Evolutionary conservation across 2,888 invertebrate species (phyloP).

Genomic region (Gortyna flavago): DNA sequence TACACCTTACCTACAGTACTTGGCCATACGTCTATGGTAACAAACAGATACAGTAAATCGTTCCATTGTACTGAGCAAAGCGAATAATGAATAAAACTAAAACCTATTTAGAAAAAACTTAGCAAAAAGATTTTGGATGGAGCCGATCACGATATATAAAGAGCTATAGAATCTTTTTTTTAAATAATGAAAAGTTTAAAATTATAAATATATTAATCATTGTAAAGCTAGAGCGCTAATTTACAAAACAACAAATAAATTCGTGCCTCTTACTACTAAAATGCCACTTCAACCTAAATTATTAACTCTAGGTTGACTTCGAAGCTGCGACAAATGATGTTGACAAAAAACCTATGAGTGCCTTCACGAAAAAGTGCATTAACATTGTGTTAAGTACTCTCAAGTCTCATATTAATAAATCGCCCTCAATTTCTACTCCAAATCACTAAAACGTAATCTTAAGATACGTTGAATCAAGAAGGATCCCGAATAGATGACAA

Average conservation of each 20-base stretch:
- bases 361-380: conserved; percentile 10
- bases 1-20: conserved; percentile 85
- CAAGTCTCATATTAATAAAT: conserved; percentile 3
- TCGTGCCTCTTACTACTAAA: conserved; percentile 88
- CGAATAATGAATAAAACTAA: conserved; percentile 68
- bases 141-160: conserved; percentile 77
- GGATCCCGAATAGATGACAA: neutral
- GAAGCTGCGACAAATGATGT: conserved; percentile 35
- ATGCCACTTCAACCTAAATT: conserved; percentile 79
- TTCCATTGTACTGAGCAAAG: conserved; percentile 84
- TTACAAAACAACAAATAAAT: conserved; percentile 90
- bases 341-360: conserved; percentile 1
- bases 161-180: conserved; percentile 65
- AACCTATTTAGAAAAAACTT: conserved; percentile 67
- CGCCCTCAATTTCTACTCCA: neutral
- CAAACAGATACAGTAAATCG: conserved; percentile 82
- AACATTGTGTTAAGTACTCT: conserved; percentile 15
- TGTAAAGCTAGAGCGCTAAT: conserved; percentile 83
- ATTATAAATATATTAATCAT: conserved; percentile 85
- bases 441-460: conserved; percentile 13
- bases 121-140: conserved; percentile 78
- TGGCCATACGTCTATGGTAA: conserved; percentile 89
- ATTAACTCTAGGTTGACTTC: conserved; percentile 45
- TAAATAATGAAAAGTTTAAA: conserved; percentile 74
- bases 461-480: conserved; percentile 10